Evolutionary conservation across 2,797 vertebrate genomes (phyloP).

Genomic region (Adelosebastes latens): DNA sequence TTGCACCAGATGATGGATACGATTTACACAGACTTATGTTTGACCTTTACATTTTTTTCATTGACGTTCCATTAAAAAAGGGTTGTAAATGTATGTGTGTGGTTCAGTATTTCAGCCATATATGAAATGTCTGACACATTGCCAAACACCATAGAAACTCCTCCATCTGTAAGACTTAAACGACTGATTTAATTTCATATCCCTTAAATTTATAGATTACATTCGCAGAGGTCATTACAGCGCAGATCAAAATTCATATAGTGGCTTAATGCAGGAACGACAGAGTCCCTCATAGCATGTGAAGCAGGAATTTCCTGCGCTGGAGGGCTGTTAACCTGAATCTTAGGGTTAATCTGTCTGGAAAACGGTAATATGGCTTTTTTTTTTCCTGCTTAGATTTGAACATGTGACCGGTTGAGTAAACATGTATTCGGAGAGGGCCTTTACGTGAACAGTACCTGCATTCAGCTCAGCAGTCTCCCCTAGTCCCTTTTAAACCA

Average conservation of each 20-base stretch:
- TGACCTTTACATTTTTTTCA: slow-evolving; percentile 35
- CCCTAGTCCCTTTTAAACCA: slow-evolving; percentile 63
- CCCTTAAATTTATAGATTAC: slow-evolving; percentile 34
- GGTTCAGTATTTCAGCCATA: slow-evolving; percentile 22
- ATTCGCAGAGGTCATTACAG: slow-evolving; percentile 36
- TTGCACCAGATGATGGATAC: neutral
- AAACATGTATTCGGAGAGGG: slow-evolving; percentile 76
- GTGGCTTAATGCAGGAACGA: slow-evolving; percentile 28
- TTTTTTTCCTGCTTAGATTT: slow-evolving; percentile 67
- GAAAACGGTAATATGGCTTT: slow-evolving; percentile 70
- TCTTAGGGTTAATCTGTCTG: slow-evolving; percentile 80
- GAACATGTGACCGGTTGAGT: slow-evolving; percentile 77
- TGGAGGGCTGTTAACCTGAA: slow-evolving; percentile 78
- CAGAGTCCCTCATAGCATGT: slow-evolving; percentile 52
- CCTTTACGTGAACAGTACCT: slow-evolving; percentile 76
- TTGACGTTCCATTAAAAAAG: slow-evolving; percentile 27
- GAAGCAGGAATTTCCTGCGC: slow-evolving; percentile 75
- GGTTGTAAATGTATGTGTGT: slow-evolving; percentile 30
- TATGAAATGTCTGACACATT: slow-evolving; percentile 28
- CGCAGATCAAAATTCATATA: slow-evolving; percentile 51
- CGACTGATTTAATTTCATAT: slow-evolving; percentile 47
- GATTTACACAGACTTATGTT: slow-evolving; percentile 23
- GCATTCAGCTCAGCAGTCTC: slow-evolving; percentile 76
- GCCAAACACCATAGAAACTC: slow-evolving; percentile 30
- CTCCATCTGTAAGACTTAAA: slow-evolving; percentile 9